phyloP scores from a whole-genome alignment of 2,113 vertebrate genomes.

The Seriola quinqueradiata region DNA sequence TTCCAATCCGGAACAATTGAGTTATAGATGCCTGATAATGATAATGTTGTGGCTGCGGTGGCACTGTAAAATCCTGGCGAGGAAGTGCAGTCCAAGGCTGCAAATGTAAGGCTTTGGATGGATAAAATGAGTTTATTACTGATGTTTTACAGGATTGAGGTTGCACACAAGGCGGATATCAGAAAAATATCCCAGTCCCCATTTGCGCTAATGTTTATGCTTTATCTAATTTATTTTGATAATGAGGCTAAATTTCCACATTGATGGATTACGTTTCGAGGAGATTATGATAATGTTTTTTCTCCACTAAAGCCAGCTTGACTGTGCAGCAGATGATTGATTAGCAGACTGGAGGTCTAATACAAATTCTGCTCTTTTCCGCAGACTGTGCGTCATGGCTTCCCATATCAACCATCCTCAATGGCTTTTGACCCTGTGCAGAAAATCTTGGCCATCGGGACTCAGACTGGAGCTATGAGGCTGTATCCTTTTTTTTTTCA shows the following conservation, averaged over 20 bases:
- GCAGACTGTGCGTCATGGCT: constrained; percentile 99
- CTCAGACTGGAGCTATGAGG: constrained; percentile 94
- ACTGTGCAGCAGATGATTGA: constrained; percentile 55
- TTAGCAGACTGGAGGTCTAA: constrained; percentile 48
- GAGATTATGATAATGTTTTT: constrained; percentile 45
- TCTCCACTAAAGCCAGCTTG: constrained; percentile 27
- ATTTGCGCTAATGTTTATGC: constrained; percentile 39
- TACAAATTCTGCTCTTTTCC: constrained; percentile 71
- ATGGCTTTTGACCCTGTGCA: constrained; percentile 99
- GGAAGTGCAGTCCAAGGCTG: constrained; percentile 14
- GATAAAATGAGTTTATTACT: constrained; percentile 16
- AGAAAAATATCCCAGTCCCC: constrained; percentile 26
- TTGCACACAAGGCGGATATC: constrained; percentile 1
- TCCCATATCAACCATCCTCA: constrained; percentile 96
- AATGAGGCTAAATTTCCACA: constrained; percentile 47
- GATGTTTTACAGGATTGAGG: constrained; percentile 21
- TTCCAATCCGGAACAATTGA: constrained; percentile 49
- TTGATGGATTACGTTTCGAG: constrained; percentile 59
- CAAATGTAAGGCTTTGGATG: constrained; percentile 8
- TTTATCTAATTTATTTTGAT: constrained; percentile 61
- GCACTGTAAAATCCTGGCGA: constrained; percentile 15
- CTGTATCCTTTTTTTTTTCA: constrained; percentile 94
- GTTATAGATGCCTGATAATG: constrained; percentile 51
- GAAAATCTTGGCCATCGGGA: constrained; percentile 98
- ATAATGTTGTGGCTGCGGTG: constrained; percentile 26